A percentile compares a stretch with the other conserved stretches of the same genome.
phyloP scores from a whole-genome alignment of 2,113 vertebrate species.

The Thunnus thynnus region DNA sequence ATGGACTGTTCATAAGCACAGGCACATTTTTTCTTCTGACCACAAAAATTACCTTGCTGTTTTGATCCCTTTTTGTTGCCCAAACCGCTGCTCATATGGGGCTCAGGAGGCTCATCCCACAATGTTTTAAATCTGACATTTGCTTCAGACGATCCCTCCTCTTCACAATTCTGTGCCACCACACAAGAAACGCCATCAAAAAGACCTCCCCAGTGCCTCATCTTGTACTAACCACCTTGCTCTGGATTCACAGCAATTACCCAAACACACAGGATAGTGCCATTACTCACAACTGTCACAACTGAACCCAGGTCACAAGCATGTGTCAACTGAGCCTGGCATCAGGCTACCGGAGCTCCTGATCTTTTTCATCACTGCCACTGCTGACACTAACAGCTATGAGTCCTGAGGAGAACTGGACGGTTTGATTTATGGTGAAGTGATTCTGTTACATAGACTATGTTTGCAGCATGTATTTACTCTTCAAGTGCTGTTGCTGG shows the following conservation, averaged over 20 bases:
- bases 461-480: constrained; percentile 80
- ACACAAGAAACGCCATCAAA: constrained; percentile 35
- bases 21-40: constrained; percentile 52
- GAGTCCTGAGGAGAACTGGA: constrained; percentile 50
- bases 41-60: constrained; percentile 50
- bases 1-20: constrained; percentile 40
- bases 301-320: constrained; percentile 64
- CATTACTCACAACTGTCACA: constrained; percentile 72
- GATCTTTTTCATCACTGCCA: constrained; percentile 64
- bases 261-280: constrained; percentile 34
- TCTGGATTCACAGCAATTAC: constrained; percentile 39
- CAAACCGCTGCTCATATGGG: constrained; percentile 39
- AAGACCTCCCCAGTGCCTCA: constrained; percentile 25
- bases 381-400: constrained; percentile 56
- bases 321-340: constrained; percentile 59
- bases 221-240: constrained; percentile 28
- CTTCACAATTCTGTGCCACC: constrained; percentile 33
- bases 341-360: constrained; percentile 55
- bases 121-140: constrained; percentile 58
- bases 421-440: constrained; percentile 67
- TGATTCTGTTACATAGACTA: constrained; percentile 73
- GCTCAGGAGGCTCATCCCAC: constrained; percentile 57
- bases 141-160: constrained; percentile 56
- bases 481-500: constrained; percentile 73
- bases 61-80: constrained; percentile 55